Evolutionary conservation across 2,888 invertebrate species (phyloP), one percentile per base, ranked within the genome.

Genomic region (Caenorhabditis auriculariae): DNA sequence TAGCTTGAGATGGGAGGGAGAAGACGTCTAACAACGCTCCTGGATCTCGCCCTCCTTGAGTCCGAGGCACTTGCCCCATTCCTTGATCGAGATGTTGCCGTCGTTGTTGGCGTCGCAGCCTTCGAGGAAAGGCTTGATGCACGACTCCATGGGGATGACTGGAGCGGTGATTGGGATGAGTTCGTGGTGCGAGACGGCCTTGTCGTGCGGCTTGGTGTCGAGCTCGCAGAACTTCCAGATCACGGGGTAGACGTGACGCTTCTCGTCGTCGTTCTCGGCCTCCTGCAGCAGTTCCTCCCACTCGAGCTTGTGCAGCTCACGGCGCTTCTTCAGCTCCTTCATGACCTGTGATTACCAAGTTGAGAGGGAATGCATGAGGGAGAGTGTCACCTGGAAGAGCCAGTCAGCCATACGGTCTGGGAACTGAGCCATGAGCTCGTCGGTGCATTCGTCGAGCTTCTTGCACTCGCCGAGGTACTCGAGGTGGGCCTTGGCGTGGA

Each of bases 151-250:
- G 35, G 93, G 88, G 87, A 94, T 90, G 67, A 96, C 86, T 2
- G 93, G 93, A 48, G 94, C 94, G 61, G 92, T 88, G 82, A 94
- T 91, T 51, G 93, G 93, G 87, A 93, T 93, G 81, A 96, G 86
- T 85, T 96, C 95, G 85, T 93, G 92, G 37, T 91, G 88, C 26
- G 92, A 92, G 42, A 96, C 91, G 67, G 66, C 89, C 87, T 89
- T 88, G 85, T 93, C 92, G 81, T 89, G 89, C 72, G 92, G 91
- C 84, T 91, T 89, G 52, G 90, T 90, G 84, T 95, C 95, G 59
- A 96, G 87, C 83, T 96, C 94, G 83, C 96, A 96, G 82, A 85
- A 86, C 84, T 96, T 96, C 95, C 95, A 96, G 72, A 96, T 88
- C 73, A 93, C 93, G 44, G 95, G 94, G 84, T 92, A 91, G 59